Conservation (phyloP, 2,888 invertebrate genomes). For the Margaritifera margaritifera region DNA sequence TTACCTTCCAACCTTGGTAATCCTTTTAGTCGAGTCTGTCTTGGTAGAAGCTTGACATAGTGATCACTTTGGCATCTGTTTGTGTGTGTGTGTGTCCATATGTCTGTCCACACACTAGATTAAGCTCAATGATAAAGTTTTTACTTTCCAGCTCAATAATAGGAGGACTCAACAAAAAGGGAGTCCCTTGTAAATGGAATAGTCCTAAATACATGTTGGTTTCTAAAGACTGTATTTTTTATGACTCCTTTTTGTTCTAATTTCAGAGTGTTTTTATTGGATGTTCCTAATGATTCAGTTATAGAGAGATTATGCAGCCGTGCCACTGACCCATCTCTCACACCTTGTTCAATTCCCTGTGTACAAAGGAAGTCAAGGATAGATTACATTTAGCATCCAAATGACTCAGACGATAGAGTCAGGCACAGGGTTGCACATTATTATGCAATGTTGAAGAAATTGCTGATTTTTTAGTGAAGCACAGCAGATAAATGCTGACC, state of each 20-base stretch:
- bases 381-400: conserved; percentile 60
- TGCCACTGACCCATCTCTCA: conserved; percentile 71
- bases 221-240: background rate
- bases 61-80: too few relatives aligned
- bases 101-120: too few relatives aligned
- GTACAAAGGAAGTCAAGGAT: conserved; percentile 67
- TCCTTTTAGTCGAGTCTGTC: too few relatives aligned
- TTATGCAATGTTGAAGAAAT: conserved; percentile 67
- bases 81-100: too few relatives aligned
- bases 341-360: conserved; percentile 71
- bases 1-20: too few relatives aligned
- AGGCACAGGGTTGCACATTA: conserved; percentile 61
- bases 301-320: conserved; percentile 70
- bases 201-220: too few relatives aligned
- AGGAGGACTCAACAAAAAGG: too few relatives aligned
- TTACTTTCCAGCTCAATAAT: too few relatives aligned
- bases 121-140: too few relatives aligned
- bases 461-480: conserved; percentile 66
- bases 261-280: conserved; percentile 71
- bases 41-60: too few relatives aligned
- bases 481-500: conserved; percentile 70
- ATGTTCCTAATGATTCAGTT: conserved; percentile 72
- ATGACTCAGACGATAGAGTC: conserved; percentile 63
- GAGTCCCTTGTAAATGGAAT: too few relatives aligned
- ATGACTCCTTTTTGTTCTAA: background rate